Conservation (phyloP, 2,797 vertebrate species). For the Lagodon rhomboides region DNA sequence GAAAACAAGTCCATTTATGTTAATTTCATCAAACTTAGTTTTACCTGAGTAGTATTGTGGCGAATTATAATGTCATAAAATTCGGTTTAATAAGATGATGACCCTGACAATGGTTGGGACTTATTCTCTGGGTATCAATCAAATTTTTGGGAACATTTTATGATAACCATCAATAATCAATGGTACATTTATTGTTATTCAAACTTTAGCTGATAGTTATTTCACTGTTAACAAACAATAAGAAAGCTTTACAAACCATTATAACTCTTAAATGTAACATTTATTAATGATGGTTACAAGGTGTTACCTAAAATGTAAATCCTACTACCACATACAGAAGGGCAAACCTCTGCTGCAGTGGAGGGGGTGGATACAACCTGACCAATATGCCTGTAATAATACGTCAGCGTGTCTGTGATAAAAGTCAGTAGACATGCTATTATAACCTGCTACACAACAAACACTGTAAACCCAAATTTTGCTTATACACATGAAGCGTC, state of each 20-base stretch:
- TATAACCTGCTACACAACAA: constrained; percentile 16
- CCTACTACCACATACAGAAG: neutral
- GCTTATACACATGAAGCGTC: neutral
- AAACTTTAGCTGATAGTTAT: too few relatives aligned
- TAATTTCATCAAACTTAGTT: constrained; percentile 15
- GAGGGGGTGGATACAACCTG: neutral
- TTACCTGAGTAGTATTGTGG: neutral
- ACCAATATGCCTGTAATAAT: neutral
- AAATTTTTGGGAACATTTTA: neutral
- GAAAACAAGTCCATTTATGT: constrained; percentile 1
- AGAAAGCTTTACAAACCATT: too few relatives aligned
- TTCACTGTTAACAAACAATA: too few relatives aligned
- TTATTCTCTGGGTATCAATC: neutral
- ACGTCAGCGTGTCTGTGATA: neutral
- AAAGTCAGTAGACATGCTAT: neutral
- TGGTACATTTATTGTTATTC: too few relatives aligned
- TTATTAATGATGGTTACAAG: too few relatives aligned
- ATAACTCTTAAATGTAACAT: too few relatives aligned
- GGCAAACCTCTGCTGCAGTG: neutral
- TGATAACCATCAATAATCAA: too few relatives aligned
- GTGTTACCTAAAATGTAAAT: too few relatives aligned
- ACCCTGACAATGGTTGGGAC: neutral
- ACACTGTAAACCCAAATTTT: neutral
- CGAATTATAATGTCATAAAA: constrained; percentile 1
- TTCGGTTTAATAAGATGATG: neutral